Evolutionary conservation across 2,797 vertebrate genomes (phyloP), one percentile per base, ranked within the genome.

Genomic region (Acanthopagrus latus): DNA sequence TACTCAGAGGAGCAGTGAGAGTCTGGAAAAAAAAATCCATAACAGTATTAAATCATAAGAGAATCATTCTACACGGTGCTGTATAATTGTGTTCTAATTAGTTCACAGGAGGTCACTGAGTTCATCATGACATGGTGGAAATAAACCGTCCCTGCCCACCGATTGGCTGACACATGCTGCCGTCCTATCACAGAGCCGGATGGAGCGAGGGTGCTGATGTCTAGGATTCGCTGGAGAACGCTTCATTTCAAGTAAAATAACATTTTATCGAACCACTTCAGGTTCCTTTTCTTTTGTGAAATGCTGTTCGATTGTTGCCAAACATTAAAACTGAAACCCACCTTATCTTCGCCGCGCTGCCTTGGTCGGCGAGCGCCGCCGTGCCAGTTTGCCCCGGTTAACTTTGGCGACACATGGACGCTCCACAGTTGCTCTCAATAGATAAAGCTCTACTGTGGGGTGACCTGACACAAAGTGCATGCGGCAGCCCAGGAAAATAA

Each of bases 381-480:
- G 7, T 69, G 38, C 56, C 69, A 71, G 18, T 3, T 71, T 69
- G 16, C 18, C 18, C 16, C 38, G 7, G 47, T 64, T 74, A 83
- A 74, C 80, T 72, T 44, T 12, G 20, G 41, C 64, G 55, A 16
- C 85, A 81, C 52, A 59, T 68, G 56, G 51, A 33, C 2, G 0
- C 67, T 38, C n/a, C 12, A 7, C 46, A 4, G 65, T 74, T 85
- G 77, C 52, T 82, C 17, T 20, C 25, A 48, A 27, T 1, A 83
- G 78, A 85, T 89, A 83, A 85, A 27, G 50, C 12, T 52, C 1
- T 17, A 18, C 25, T 46, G 5, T 16, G 57, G 1, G 8, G 4
- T 52, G 70, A 17, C 56, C 23, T 59, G 57, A 11, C 21, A 13
- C 27, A 66, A n/a, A 75, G 48, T 43, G 23, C 21, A 27, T 29